Conservation (phyloP, 53 echinoderm and acorn worm species). For the Pentamera pediparva region DNA sequence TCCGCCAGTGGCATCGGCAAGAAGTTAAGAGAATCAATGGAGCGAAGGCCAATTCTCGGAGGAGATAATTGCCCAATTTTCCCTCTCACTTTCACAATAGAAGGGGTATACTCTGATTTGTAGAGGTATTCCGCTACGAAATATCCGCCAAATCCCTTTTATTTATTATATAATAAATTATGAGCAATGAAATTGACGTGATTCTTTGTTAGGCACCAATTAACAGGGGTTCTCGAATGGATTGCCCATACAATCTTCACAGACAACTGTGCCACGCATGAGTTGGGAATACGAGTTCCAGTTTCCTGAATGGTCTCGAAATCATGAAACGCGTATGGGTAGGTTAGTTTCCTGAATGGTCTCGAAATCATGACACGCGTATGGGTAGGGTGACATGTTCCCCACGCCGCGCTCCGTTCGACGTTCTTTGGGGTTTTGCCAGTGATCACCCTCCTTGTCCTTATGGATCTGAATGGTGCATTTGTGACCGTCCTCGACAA, state of each 20-base stretch:
- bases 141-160: slow-evolving; percentile 26
- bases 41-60: background rate
- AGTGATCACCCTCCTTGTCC: too few relatives aligned
- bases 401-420: too few relatives aligned
- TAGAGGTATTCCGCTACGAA: slow-evolving; percentile 36
- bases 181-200: slow-evolving; percentile 12
- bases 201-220: background rate
- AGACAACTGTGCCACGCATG: slow-evolving; percentile 37
- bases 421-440: background rate
- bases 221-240: slow-evolving; percentile 13
- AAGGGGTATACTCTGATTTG: slow-evolving; percentile 4
- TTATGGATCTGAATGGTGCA: background rate
- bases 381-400: too few relatives aligned
- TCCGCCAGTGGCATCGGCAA: slow-evolving; percentile 34
- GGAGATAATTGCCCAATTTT: slow-evolving; percentile 23
- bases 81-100: slow-evolving; percentile 27
- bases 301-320: slow-evolving; percentile 36
- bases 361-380: background rate
- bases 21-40: slow-evolving; percentile 41
- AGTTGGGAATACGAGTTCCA: slow-evolving; percentile 29
- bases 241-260: slow-evolving; percentile 1
- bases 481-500: background rate
- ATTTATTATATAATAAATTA: slow-evolving; percentile 8
- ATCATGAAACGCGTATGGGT: slow-evolving; percentile 1
- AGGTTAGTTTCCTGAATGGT: slow-evolving; percentile 8